Base-by-base conservation (phyloP, 2,888 invertebrate genomes). In the Halictus quadricinctus region DNA sequence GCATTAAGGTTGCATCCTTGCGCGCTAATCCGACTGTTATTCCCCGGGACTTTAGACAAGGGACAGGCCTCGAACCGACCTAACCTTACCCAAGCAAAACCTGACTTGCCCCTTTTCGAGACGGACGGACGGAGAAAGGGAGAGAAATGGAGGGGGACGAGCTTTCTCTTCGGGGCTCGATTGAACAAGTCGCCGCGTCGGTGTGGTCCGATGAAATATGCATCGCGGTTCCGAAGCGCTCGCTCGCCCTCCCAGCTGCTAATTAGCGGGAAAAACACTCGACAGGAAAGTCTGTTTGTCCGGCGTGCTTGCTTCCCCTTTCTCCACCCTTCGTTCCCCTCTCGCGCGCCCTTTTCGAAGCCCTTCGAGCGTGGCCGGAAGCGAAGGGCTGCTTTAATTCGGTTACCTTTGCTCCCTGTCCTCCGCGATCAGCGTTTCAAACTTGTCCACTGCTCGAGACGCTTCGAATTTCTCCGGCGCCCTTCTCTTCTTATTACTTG, bases 21-120 rank as follows among this genome's bases (percentile, higher is more conserved):
- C 76, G 79, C 87, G 85, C 87, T 91, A 91, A 91, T 91, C 91
- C 89, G 76, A 84, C 87, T 85, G 91, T 90, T 91, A 90, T 91
- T 89, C 88, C 88, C 82, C 87, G 75, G 81, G 86, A 90, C 90
- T 91, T 90, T 91, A 84, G 87, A 87, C 88, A 72, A 82, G 85
- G 83, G 79, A 84, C 87, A 85, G 83, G 79, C 85, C 89, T 86
- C 86, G 86, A 89, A 83, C 80, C 80, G 83, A 80, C 88, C 80
- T 76, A 54, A 79, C 80, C 81, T 66, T 58, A 77, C 80, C 69
- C 78, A 84, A 76, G 72, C 60, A 75, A 29, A 58, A 13, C 77
- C 60, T 18, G 50, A 29, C 64, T 36, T 21, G 58, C 36, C 72
- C 29, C 43, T 69, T 70, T 83, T 36, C 48, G 54, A 76, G 78